phyloP scores from a whole-genome alignment of 92 coral and sea anemone species.

The Palythoa grandis region DNA sequence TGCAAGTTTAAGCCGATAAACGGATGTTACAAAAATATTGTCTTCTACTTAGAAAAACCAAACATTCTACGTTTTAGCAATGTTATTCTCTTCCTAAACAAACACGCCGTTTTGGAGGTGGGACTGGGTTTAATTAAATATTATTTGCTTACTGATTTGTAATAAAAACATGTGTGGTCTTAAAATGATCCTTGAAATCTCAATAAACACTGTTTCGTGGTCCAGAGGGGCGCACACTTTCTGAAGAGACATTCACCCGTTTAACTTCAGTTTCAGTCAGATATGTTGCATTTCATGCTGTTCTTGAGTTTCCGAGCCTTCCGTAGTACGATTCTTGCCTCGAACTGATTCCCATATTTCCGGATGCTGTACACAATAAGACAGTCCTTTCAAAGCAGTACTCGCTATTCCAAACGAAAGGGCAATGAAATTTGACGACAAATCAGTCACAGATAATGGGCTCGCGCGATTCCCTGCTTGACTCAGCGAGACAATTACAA shows the following conservation, averaged over 20 bases:
- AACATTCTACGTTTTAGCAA: not conserved
- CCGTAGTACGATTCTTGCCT: constrained; percentile 42
- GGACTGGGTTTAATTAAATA: not conserved
- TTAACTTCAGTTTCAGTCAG: not conserved
- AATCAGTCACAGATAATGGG: constrained; percentile 44
- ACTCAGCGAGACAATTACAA: constrained; percentile 58
- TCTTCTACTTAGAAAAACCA: not conserved
- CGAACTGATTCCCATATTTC: constrained; percentile 62
- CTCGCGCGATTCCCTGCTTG: constrained; percentile 49
- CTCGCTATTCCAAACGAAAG: constrained; percentile 69
- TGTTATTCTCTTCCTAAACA: not conserved
- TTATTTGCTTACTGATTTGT: not conserved
- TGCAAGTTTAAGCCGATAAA: not conserved
- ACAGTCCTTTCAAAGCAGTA: constrained; percentile 65
- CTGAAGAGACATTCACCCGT: not conserved
- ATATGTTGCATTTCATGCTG: constrained; percentile 4
- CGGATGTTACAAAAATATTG: not conserved
- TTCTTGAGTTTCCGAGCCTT: constrained; percentile 1
- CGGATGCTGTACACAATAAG: constrained; percentile 81
- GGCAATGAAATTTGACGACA: constrained; percentile 72
- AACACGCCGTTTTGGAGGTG: not conserved
- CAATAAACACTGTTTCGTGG: not conserved
- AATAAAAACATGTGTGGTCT: not conserved
- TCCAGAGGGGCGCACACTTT: not conserved
- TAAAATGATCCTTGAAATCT: not conserved